Evolutionary conservation across 2,888 invertebrate genomes (phyloP).

Genomic region (Synanthedon andrenaeformis): DNA sequence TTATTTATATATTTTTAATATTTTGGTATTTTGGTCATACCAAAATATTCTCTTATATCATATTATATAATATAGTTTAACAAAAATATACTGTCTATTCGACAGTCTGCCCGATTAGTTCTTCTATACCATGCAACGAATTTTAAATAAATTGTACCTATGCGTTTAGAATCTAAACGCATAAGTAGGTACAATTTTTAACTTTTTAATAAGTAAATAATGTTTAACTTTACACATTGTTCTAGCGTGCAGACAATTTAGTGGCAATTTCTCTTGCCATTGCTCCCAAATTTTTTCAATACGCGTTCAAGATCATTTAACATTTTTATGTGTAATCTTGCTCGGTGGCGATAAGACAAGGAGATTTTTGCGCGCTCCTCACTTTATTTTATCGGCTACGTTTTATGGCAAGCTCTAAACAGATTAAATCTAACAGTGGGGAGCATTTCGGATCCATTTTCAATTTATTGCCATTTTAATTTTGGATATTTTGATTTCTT

Average conservation of each 20-base stretch:
- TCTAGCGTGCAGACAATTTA: slow-evolving; percentile 8
- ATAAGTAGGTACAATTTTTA: no score
- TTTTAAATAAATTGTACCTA: no score
- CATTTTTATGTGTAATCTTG: slow-evolving; percentile 70
- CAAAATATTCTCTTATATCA: no score
- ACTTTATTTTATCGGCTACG: slow-evolving; percentile 63
- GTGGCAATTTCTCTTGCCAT: slow-evolving; percentile 46
- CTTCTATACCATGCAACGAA: no score
- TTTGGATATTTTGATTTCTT: slow-evolving; percentile 25
- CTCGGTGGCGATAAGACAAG: slow-evolving; percentile 59
- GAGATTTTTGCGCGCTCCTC: slow-evolving; percentile 54
- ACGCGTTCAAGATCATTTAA: slow-evolving; percentile 67
- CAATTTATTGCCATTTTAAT: slow-evolving; percentile 37
- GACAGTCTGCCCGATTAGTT: no score
- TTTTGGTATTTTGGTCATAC: no score
- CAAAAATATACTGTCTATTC: no score
- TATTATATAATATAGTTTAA: no score
- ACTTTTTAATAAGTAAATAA: no score
- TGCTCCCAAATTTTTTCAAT: slow-evolving; percentile 64
- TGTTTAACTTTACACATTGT: slow-evolving; percentile 12
- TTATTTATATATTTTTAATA: no score
- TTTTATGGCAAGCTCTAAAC: slow-evolving; percentile 57
- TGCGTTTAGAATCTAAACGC: no score
- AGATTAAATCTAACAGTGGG: slow-evolving; percentile 63
- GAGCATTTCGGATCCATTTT: slow-evolving; percentile 31